Evolutionary conservation across 2,888 invertebrate species (phyloP).

Genomic region (Saturnia japonica): DNA sequence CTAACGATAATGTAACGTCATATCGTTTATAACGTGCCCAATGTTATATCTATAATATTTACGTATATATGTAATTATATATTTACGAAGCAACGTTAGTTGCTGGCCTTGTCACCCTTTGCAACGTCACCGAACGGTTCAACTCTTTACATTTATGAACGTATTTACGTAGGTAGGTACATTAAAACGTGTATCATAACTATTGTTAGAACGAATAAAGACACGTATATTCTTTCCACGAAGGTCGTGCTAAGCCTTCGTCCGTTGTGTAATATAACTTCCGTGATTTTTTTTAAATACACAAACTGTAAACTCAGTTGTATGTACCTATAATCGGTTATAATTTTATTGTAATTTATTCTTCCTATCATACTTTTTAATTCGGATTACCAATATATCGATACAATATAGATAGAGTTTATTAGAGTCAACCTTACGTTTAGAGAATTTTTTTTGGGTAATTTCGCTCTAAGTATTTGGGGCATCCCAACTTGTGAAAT

Average conservation of each 20-base stretch:
- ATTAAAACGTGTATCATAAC: constrained; percentile 8
- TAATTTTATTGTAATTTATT: background rate
- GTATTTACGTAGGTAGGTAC: background rate
- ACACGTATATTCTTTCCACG: background rate
- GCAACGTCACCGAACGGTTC: background rate
- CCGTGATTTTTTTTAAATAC: background rate
- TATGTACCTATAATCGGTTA: background rate
- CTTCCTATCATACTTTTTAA: background rate
- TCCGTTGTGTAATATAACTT: background rate
- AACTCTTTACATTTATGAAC: constrained; percentile 15
- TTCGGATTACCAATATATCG: background rate
- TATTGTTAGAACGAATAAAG: constrained; percentile 5
- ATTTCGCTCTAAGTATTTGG: too few species aligned
- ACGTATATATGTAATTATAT: background rate
- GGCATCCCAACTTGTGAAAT: too few species aligned
- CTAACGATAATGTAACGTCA: constrained; percentile 22
- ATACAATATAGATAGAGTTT: too few species aligned
- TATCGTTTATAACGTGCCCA: constrained; percentile 10
- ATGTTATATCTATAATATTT: constrained; percentile 5
- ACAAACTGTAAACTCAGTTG: background rate
- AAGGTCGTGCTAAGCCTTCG: constrained; percentile 3
- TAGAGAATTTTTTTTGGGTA: too few species aligned
- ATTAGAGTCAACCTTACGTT: too few species aligned
- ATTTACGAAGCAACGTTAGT: background rate
- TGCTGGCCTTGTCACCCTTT: background rate